phyloP scores from a whole-genome alignment of 2,113 vertebrate species.

The Muntiacus reevesi region DNA sequence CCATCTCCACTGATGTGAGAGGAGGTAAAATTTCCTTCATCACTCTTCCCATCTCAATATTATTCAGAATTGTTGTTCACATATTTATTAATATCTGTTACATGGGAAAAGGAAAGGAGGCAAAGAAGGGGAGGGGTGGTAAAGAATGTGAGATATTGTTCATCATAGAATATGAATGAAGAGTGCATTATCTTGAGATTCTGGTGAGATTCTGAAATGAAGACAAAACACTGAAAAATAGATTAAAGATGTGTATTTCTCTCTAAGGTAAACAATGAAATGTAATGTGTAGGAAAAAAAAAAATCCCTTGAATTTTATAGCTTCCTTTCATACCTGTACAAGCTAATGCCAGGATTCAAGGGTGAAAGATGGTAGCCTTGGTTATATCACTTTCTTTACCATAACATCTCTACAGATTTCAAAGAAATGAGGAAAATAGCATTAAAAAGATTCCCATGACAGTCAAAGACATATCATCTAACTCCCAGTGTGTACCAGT shows the following conservation, averaged over 20 bases:
- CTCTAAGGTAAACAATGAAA: slow-evolving; percentile 25
- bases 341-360: background rate
- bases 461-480: background rate
- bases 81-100: slow-evolving; percentile 47
- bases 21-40: slow-evolving; percentile 64
- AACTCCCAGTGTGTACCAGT: background rate
- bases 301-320: background rate
- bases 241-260: slow-evolving; percentile 53
- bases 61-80: slow-evolving; percentile 27
- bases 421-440: background rate
- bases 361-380: background rate
- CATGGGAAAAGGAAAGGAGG: background rate
- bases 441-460: slow-evolving; percentile 20
- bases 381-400: background rate
- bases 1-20: slow-evolving; percentile 48
- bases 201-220: slow-evolving; percentile 44
- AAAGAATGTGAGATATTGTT: background rate
- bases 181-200: background rate
- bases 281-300: background rate
- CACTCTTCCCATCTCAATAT: slow-evolving; percentile 58
- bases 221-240: slow-evolving; percentile 61
- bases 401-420: background rate
- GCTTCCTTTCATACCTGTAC: background rate
- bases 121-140: background rate
- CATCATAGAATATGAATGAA: background rate